Base-by-base conservation (phyloP, 2,888 invertebrate genomes). In the Trachelus troglodyta region DNA sequence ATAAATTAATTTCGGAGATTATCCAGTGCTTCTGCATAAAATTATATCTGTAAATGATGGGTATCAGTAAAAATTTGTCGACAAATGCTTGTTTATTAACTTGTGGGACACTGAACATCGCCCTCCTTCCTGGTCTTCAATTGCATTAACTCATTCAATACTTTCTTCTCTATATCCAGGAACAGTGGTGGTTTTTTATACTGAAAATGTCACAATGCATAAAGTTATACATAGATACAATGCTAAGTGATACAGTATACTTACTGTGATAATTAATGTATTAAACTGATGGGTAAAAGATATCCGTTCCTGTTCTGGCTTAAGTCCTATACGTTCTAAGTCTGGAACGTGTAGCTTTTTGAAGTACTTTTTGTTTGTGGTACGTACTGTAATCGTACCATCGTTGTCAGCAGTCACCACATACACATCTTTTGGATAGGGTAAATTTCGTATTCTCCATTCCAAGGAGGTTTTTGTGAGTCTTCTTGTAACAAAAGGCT, bases 281-380 rank as follows among this genome's bases (percentile, higher is more conserved):
- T 96, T 95, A 88, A 94, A 96, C 87, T 95, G 95, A 91, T 97
- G 96, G 73, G 93, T 93, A 83, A 94, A 94, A 73, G 94, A 93
- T 82, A 97, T 93, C 86, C 94, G 94, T 1, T 93, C 92, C 88
- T 96, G 95, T 74, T 94, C 93, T 34, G 95, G 93, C 15, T 92
- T 89, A 76, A 96, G 84, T 78, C 94, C 93, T 33, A 95, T 93
- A 84, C 97, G 93, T 79, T 94, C 93, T 74, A 97, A 90, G 87
- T 97, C 97, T 12, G 95, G 95, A 37, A 96, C 92, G 68, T 90
- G 87, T 12, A 97, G 92, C 84, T 94, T 94, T 87, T 97, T 97
- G 86, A 93, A 97, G 91, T 96, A 97, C 84, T 97, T 97, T 88
- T 96, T 97, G 90, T 97, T 97, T 4, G 93, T 94, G 15, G 97